phyloP scores from a whole-genome alignment of 2,113 vertebrate species.

The Seriola dumerili region DNA sequence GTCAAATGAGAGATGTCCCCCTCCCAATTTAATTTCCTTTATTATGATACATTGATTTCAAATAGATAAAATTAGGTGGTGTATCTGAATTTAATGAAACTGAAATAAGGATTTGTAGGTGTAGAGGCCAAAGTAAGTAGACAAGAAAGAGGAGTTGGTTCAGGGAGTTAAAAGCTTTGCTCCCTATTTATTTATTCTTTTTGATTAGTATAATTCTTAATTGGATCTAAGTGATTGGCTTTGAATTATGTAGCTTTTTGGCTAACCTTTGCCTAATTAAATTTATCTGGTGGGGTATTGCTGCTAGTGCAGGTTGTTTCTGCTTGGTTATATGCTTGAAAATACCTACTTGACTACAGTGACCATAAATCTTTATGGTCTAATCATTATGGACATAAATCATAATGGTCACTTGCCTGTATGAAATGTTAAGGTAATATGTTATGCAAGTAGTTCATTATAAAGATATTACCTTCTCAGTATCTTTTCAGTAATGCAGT shows the following conservation, averaged over 20 bases:
- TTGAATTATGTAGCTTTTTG: no score
- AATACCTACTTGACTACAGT: neutral
- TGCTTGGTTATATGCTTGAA: neutral
- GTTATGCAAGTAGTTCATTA: conserved; percentile 19
- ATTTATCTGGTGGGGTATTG: neutral
- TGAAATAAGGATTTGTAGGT: no score
- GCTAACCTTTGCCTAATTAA: no score
- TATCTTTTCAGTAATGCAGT: conserved; percentile 20
- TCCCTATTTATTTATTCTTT: no score
- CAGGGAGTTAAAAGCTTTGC: no score
- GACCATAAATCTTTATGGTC: neutral
- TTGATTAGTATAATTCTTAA: no score
- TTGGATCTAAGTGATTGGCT: no score
- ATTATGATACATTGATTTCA: conserved; percentile 9
- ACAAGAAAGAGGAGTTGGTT: no score
- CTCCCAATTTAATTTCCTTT: neutral
- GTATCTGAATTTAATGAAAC: no score
- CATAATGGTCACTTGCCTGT: neutral
- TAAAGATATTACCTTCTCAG: neutral
- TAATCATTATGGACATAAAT: no score
- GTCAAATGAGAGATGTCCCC: no score
- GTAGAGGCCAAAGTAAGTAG: no score
- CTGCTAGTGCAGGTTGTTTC: neutral
- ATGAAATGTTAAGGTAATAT: conserved; percentile 10
- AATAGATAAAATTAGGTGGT: neutral